These are phyloP conservation scores for Engystomops pustulosus DNA, from an alignment of 2,113 vertebrate species.

Conservation along the genomic window DNA sequence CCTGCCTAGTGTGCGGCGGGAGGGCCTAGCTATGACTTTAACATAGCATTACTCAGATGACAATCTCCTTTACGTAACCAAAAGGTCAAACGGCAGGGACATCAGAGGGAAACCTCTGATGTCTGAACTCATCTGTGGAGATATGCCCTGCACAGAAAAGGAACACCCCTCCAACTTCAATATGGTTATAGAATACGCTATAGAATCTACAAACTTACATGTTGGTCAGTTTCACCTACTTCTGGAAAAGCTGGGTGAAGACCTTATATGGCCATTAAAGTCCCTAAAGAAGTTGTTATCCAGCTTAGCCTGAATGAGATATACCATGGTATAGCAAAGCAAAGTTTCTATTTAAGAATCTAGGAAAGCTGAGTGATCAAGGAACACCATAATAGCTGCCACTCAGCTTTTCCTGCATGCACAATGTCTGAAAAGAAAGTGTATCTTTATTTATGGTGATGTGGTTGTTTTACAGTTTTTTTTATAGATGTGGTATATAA, in stretches of 20 bases:
- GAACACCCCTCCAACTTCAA: not conserved
- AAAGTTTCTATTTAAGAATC: not conserved
- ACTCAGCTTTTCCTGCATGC: not conserved
- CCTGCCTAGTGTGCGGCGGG: slow-evolving; percentile 17
- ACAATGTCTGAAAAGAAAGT: not conserved
- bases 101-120: not conserved
- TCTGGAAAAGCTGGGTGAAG: not conserved
- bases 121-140: not conserved
- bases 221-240: no score
- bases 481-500: no score
- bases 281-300: not conserved
- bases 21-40: slow-evolving; percentile 23
- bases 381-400: not conserved
- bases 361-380: not conserved
- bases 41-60: slow-evolving; percentile 38
- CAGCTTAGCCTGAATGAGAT: not conserved
- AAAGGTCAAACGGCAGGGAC: slow-evolving; percentile 37
- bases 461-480: not conserved
- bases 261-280: not conserved
- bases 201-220: no score
- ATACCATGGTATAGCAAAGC: not conserved
- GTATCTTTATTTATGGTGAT: not conserved
- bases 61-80: slow-evolving; percentile 53
- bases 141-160: no score
- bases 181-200: no score